Evolutionary conservation across 1,140 invertebrate genomes (phyloP).

Genomic region (Spodoptera frugiperda): DNA sequence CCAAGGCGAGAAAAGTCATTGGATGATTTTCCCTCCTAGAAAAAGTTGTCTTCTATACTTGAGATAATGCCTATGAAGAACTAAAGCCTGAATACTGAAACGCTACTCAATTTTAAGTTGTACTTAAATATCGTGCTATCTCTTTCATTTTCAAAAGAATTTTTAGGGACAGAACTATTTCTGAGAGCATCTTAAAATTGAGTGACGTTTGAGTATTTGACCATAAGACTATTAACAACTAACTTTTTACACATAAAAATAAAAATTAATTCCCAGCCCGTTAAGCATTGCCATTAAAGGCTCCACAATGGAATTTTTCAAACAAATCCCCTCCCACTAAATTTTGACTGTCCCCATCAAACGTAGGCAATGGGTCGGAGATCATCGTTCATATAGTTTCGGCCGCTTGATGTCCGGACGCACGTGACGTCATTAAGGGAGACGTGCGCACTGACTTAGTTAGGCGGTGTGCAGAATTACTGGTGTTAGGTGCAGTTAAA

Average conservation of each 20-base stretch:
- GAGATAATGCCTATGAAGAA: too few relatives aligned
- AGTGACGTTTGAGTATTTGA: too few relatives aligned
- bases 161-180: too few relatives aligned
- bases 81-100: too few relatives aligned
- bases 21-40: too few relatives aligned
- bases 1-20: too few relatives aligned
- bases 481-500: not conserved
- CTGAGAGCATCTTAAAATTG: too few relatives aligned
- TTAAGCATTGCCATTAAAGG: slow-evolving; percentile 28
- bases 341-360: slow-evolving; percentile 43
- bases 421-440: slow-evolving; percentile 49
- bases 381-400: slow-evolving; percentile 53
- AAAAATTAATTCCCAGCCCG: slow-evolving; percentile 17
- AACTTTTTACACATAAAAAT: not conserved
- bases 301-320: slow-evolving; percentile 46
- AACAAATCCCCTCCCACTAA: slow-evolving; percentile 42
- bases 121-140: too few relatives aligned
- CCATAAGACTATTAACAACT: too few relatives aligned
- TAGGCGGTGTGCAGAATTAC: slow-evolving; percentile 16
- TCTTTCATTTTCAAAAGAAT: too few relatives aligned
- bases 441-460: slow-evolving; percentile 50
- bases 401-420: slow-evolving; percentile 47
- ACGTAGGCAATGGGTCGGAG: slow-evolving; percentile 1
- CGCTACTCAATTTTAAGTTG: too few relatives aligned
- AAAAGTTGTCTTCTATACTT: too few relatives aligned